phyloP scores from a whole-genome alignment of 2,797 vertebrate species.

The Diceros bicornis region DNA sequence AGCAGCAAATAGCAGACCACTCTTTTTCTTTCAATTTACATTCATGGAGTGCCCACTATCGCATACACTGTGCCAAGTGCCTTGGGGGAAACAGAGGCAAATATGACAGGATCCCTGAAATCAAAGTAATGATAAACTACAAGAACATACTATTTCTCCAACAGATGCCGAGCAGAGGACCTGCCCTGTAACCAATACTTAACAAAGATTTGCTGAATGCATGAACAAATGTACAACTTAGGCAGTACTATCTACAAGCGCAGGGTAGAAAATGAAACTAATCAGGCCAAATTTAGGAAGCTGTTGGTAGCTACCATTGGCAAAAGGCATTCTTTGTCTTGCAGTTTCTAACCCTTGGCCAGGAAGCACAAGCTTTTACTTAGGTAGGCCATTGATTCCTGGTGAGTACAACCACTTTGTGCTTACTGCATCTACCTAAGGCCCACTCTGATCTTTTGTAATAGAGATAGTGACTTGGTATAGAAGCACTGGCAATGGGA shows the following conservation, averaged over 20 bases:
- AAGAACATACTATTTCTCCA: neutral
- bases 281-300: constrained; percentile 5
- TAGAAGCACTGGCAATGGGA: neutral
- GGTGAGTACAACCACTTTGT: neutral
- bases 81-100: neutral
- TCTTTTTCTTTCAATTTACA: neutral
- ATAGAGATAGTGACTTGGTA: neutral
- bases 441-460: neutral
- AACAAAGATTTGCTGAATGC: constrained; percentile 33
- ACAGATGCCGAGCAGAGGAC: neutral
- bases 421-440: neutral
- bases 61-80: neutral
- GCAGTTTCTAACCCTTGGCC: neutral
- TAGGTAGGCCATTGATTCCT: neutral
- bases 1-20: neutral
- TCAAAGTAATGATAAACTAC: neutral
- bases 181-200: neutral
- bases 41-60: neutral
- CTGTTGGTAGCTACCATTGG: neutral
- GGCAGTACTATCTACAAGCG: neutral
- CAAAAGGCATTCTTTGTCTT: constrained; percentile 15
- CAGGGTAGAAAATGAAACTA: neutral
- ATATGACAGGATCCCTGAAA: neutral
- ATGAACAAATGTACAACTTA: neutral
- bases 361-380: neutral